These are phyloP conservation scores for Ammodytes dubius DNA, from an alignment of 2,113 vertebrate genomes.

Conservation along the genomic window DNA sequence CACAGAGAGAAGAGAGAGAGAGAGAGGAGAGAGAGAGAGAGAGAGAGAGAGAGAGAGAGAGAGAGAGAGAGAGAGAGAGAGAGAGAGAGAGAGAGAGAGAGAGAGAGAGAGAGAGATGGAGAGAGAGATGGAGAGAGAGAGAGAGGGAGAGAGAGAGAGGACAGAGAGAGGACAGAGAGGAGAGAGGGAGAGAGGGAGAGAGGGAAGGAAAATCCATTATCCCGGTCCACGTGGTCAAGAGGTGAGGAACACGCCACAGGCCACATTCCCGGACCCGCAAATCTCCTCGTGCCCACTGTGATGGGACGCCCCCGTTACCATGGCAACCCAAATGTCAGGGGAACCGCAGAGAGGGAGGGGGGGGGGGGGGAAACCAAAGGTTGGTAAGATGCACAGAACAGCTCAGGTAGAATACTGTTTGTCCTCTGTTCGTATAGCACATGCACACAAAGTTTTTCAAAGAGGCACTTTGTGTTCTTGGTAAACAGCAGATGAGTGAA, in stretches of 20 bases:
- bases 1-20: background rate
- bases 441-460: too few species aligned
- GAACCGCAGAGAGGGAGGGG: background rate
- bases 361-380: slow-evolving; percentile 2
- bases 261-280: slow-evolving; percentile 58
- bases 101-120: background rate
- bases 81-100: background rate
- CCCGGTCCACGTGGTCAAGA: slow-evolving; percentile 32
- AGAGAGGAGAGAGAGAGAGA: background rate
- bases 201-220: slow-evolving; percentile 20
- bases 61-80: background rate
- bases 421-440: background rate
- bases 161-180: background rate
- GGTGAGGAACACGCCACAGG: slow-evolving; percentile 67
- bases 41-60: background rate
- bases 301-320: slow-evolving; percentile 41
- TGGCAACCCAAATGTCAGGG: slow-evolving; percentile 70
- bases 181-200: background rate
- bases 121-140: background rate
- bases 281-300: slow-evolving; percentile 30
- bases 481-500: background rate
- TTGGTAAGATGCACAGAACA: slow-evolving; percentile 34
- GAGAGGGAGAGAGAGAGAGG: background rate
- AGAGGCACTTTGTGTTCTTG: background rate
- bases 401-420: slow-evolving; percentile 17